Evolutionary conservation across 2,797 vertebrate species (phyloP).

Genomic region (Enoplosus armatus): DNA sequence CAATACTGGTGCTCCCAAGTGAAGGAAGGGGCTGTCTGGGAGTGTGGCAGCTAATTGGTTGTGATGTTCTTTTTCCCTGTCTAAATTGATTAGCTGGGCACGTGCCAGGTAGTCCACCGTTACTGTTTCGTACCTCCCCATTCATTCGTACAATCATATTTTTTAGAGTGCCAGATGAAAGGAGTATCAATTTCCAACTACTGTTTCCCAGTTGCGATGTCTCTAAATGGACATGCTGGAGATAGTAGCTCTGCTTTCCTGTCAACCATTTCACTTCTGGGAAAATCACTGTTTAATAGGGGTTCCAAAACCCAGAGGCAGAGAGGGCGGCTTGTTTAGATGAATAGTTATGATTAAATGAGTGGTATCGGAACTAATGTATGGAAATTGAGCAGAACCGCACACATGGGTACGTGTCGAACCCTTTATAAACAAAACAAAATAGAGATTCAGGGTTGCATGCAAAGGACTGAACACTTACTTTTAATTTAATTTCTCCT

Average conservation of each 20-base stretch:
- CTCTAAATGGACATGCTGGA: constrained; percentile 30
- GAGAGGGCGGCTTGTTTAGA: constrained; percentile 15
- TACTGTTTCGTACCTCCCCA: constrained; percentile 13
- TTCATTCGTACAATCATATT: constrained; percentile 17
- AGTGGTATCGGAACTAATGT: constrained; percentile 16
- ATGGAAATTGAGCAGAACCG: constrained; percentile 13
- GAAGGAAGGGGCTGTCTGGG: constrained; percentile 63
- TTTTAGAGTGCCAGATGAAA: constrained; percentile 48
- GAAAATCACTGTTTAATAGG: constrained; percentile 29
- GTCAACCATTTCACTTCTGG: constrained; percentile 30
- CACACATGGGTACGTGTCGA: not conserved
- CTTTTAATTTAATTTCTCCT: constrained; percentile 17
- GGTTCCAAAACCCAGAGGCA: constrained; percentile 8
- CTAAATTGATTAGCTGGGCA: constrained; percentile 74
- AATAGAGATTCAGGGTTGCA: not conserved
- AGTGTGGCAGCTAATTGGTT: constrained; percentile 76
- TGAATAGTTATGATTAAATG: constrained; percentile 33
- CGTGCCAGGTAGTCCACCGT: constrained; percentile 45
- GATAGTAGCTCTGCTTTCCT: constrained; percentile 19
- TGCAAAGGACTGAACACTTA: not conserved
- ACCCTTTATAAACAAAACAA: not conserved
- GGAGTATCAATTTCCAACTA: constrained; percentile 33
- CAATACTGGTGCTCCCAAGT: constrained; percentile 68
- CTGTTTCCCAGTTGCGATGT: constrained; percentile 16
- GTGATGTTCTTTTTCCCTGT: constrained; percentile 70